Conservation (phyloP, 2,113 vertebrate genomes). For the Hippopotamus amphibius region DNA sequence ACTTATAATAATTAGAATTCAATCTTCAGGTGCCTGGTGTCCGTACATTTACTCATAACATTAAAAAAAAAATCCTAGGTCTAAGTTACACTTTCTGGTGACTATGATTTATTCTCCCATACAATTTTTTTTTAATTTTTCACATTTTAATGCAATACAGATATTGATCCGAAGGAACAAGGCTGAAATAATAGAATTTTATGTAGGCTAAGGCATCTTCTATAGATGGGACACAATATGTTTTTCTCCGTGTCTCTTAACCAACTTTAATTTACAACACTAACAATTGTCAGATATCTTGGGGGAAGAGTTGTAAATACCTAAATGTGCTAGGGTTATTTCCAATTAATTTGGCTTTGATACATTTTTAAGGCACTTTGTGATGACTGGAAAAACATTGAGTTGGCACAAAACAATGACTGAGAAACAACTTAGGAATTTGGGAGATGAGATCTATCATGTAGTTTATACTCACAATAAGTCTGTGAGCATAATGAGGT, state of each 20-base stretch:
- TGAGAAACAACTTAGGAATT: neutral
- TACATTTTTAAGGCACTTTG: slow-evolving; percentile 16
- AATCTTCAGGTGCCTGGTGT: neutral
- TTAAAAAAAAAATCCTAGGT: neutral
- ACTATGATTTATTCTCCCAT: neutral
- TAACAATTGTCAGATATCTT: neutral
- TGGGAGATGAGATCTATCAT: neutral
- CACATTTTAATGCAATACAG: slow-evolving; percentile 19
- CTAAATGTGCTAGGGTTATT: neutral
- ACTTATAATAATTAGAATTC: neutral
- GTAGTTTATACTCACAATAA: neutral
- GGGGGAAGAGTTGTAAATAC: neutral
- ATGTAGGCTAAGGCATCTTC: neutral
- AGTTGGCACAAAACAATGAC: neutral
- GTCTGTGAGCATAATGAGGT: neutral
- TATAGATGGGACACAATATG: neutral
- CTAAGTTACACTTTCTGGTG: neutral
- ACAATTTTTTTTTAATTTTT: neutral
- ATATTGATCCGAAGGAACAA: slow-evolving; percentile 17
- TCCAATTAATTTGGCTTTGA: neutral
- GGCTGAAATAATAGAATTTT: neutral
- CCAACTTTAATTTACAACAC: neutral
- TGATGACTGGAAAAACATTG: neutral
- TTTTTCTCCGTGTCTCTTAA: neutral
- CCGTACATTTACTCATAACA: neutral